Base-by-base conservation (phyloP, 2,888 invertebrate genomes). In the Vannuccia rotundouncinata region DNA sequence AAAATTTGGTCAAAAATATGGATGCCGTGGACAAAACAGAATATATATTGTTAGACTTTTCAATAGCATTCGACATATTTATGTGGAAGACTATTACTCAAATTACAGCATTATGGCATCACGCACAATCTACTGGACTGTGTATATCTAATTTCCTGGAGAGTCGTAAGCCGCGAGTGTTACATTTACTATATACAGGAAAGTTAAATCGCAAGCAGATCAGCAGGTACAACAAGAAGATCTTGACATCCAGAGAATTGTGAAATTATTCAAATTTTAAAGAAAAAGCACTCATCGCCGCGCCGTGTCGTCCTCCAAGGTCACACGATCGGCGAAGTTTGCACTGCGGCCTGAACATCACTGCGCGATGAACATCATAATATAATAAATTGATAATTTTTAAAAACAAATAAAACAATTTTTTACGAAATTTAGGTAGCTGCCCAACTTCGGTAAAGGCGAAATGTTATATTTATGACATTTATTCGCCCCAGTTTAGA, bases 171-270 rank as follows among this genome's bases (percentile, higher is more conserved):
- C 45, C 45, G 45, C 45, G 45, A 45, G 45, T 45, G 45, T 45
- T 45, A 45, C 45, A 45, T 45, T 17, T 45, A 45, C 45, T 45
- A 45, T 66, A n/a, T 66, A 22, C 22, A 22, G 66, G 66, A 66
- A 66, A 66, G 66, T n/a, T 13, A 22, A 66, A 22, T 66, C 66
- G 25, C 25, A 5, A 22, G 25, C 22, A 66, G 66, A 13, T 66
- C 66, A n/a, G 5, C 66, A 66, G 66, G 10, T 22, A 22, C 66
- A 22, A 66, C 66, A 66, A 66, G 66, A 66, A 66, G 66, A 66
- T 22, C 25, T 66, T 22, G 66, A 22, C 66, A 45, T 45, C 45
- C 45, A 45, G 45, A 45, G 10, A 45, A 45, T 13, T 45, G 45
- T 45, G 45, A 45, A 45, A 17, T 45, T 45, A 45, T 45, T 17